Evolutionary conservation across 1,140 invertebrate species (phyloP), one percentile per base, ranked within the genome.

Genomic region (Diorhabda sublineata): DNA sequence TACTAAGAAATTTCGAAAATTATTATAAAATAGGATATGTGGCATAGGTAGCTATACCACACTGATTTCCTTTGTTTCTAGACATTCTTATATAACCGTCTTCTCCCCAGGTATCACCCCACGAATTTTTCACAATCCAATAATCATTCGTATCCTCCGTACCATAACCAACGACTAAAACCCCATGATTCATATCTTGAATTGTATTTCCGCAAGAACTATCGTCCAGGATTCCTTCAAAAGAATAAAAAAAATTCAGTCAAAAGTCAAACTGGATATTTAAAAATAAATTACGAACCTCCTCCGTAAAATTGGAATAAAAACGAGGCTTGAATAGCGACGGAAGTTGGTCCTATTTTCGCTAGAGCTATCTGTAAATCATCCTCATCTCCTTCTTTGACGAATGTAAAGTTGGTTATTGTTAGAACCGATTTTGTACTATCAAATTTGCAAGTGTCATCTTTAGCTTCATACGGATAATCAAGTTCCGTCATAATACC

Each of bases 51-150:
- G 95, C 95, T 78, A 98, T 91, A 75, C 96, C 95, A 81, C 96
- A 98, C 76, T 92, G 87, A 81, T 98, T 97, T 2, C 91, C 74
- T 73, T 88, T 87, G 81, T 96, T 96, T 73, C 94, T 86, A 4
- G 90, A 84, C 89, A 98, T 97, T 81, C 90, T 89, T 70, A 97
- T 91, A 83, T 93, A 98, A 42, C 96, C 96, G 3, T 90, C 76
- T 44, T 89, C 85, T 45, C 96, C 95, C 95, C 95, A 98, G 2
- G 81, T 82, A 67, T 82, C 83, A 41, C 91, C 89, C 93, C 93
- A 96, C 73, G 91, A 93, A 78, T 94, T 94, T 76, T 94, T 94
- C 2, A 94, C 87, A 2, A 95, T 75, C 91, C 91, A 95, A 77
- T 92, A 95, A 75, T 93, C 90, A n/a, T 83, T 64, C 47, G 84